These are phyloP conservation scores for Cynoglossus semilaevis DNA, from an alignment of 2,113 vertebrate genomes.

Conservation along the genomic window DNA sequence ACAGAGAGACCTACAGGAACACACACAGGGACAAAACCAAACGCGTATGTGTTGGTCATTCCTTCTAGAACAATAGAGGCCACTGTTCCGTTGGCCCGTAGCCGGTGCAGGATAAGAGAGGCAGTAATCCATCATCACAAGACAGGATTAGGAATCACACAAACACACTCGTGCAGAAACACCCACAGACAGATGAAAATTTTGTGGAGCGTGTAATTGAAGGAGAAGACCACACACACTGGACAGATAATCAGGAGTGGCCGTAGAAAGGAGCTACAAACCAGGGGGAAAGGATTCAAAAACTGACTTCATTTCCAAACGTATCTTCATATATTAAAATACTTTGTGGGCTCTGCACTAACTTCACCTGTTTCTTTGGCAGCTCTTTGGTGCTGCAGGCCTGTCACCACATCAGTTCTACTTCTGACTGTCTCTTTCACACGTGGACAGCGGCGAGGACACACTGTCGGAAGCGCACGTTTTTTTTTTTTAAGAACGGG, in stretches of 20 bases:
- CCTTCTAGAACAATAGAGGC: slow-evolving; percentile 52
- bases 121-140: slow-evolving; percentile 67
- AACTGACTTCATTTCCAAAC: too few relatives aligned
- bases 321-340: too few relatives aligned
- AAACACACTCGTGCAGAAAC: slow-evolving; percentile 14
- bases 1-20: background rate
- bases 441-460: slow-evolving; percentile 20
- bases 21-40: background rate
- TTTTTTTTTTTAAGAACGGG: slow-evolving; percentile 32
- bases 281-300: too few relatives aligned
- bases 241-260: slow-evolving; percentile 3
- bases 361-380: background rate
- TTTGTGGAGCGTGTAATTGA: slow-evolving; percentile 27
- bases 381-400: slow-evolving; percentile 2
- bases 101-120: slow-evolving; percentile 66
- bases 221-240: slow-evolving; percentile 35
- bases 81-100: slow-evolving; percentile 56
- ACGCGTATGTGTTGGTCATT: slow-evolving; percentile 2
- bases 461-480: slow-evolving; percentile 8
- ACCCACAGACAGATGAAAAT: slow-evolving; percentile 3
- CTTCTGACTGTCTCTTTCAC: slow-evolving; percentile 26
- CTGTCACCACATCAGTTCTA: slow-evolving; percentile 21
- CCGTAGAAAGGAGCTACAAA: background rate
- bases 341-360: too few relatives aligned
- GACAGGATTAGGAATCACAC: slow-evolving; percentile 40